A percentile compares a stretch with the other conserved stretches of the same genome.
Conservation (phyloP, 2,888 invertebrate genomes). For the Drosophila antonietae region DNA sequence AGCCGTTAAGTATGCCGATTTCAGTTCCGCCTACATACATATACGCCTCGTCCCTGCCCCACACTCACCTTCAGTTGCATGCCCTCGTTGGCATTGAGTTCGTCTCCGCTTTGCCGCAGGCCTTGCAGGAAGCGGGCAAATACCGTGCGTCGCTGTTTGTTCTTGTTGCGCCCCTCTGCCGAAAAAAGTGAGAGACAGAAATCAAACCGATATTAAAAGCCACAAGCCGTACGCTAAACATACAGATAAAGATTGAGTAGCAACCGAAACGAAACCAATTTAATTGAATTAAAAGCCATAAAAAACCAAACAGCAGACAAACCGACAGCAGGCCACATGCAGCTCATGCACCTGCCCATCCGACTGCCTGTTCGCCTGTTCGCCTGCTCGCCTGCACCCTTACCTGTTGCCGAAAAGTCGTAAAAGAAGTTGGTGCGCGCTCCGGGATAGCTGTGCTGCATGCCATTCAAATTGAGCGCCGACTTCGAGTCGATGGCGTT, state of each 20-base stretch:
- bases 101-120: conserved; percentile 83
- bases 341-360: conserved; percentile 12
- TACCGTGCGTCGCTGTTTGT: conserved; percentile 84
- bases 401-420: conserved; percentile 85
- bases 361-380: background rate
- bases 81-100: conserved; percentile 84
- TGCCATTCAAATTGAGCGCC: conserved; percentile 86
- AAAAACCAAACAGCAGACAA: conserved; percentile 75
- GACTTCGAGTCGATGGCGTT: conserved; percentile 86
- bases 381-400: conserved; percentile 23
- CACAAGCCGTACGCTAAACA: conserved; percentile 55
- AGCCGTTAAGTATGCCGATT: background rate
- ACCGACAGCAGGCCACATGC: conserved; percentile 51
- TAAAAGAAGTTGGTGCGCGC: conserved; percentile 84
- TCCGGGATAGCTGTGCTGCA: conserved; percentile 84
- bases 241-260: conserved; percentile 24
- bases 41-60: no score
- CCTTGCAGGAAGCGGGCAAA: conserved; percentile 84
- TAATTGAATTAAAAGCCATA: conserved; percentile 79
- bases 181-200: conserved; percentile 21
- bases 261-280: conserved; percentile 53
- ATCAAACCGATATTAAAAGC: conserved; percentile 60
- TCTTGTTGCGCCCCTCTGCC: conserved; percentile 83
- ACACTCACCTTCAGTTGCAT: conserved; percentile 84
- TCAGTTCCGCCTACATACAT: no score